Evolutionary conservation across 1,140 invertebrate genomes (phyloP).

Genomic region (Drosophila bocki): DNA sequence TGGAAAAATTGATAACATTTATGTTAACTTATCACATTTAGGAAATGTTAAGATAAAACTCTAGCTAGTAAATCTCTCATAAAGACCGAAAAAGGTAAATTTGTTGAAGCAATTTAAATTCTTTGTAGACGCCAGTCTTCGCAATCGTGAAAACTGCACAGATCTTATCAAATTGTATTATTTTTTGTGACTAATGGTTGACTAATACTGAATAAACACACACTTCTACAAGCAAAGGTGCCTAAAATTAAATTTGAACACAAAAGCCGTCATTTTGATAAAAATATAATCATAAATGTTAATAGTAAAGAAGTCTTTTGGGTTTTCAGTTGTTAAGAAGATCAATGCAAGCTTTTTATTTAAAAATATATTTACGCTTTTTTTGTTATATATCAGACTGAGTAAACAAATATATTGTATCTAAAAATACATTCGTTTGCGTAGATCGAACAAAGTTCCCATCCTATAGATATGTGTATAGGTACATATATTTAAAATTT

Average conservation of each 20-base stretch:
- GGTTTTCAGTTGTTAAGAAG: not conserved
- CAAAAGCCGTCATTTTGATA: not conserved
- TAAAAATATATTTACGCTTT: not conserved
- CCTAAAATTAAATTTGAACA: slow-evolving; percentile 12
- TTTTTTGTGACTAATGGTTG: slow-evolving; percentile 36
- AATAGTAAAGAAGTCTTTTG: not conserved
- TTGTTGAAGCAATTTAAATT: not conserved
- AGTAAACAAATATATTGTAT: slow-evolving; percentile 38
- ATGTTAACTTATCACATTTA: not conserved
- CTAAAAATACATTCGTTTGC: slow-evolving; percentile 65
- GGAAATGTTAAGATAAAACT: slow-evolving; percentile 1
- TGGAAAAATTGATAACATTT: not conserved
- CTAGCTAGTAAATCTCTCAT: not conserved
- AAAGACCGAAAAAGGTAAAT: not conserved
- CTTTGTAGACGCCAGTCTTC: not conserved
- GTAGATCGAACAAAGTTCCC: slow-evolving; percentile 62
- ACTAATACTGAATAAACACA: slow-evolving; percentile 16
- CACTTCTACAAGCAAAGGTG: not conserved
- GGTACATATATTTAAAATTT: not conserved
- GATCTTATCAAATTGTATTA: slow-evolving; percentile 19
- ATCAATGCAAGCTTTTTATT: not conserved
- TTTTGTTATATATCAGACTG: slow-evolving; percentile 4
- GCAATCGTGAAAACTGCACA: slow-evolving; percentile 7
- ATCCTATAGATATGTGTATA: not conserved
- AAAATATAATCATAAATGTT: not conserved